Evolutionary conservation across 2,797 vertebrate genomes (phyloP), one percentile per base, ranked within the genome.

Genomic region (Peromyscus aztecus): DNA sequence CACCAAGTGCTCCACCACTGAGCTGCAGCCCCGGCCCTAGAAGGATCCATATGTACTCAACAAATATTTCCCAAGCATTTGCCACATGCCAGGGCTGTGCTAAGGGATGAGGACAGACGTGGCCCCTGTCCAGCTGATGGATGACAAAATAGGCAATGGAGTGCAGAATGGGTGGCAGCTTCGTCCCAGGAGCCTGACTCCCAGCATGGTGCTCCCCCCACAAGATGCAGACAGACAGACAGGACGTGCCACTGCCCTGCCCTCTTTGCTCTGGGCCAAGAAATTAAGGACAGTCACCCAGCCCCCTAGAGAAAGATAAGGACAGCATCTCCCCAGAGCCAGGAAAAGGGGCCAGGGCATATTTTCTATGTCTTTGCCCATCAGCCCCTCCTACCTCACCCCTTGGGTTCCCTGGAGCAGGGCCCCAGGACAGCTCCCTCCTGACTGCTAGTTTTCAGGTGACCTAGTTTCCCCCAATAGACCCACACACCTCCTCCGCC

Each of bases 391-490:
- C 92, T 37, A 0, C 31, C 78, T 97, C 0, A 4, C 89, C 91
- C 69, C 59, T 89, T 93, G 94, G 95, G 76, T 91, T 96, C 93
- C 96, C 95, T 87, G 89, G 91, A 97, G 97, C 97, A 90, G 94
- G 96, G 87, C 97, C 97, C 90, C 85, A 96, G 97, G 97, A 97
- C 97, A 97, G 97, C 95, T 98, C 97, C 97, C 97, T 97, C 91
- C 90, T 96, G 97, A 86, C 97, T 97, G 78, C 97, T 91, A 93
- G 96, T 93, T 98, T 98, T 90, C 95, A 94, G 69, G 88, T 95
- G 96, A 97, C 97, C 98, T 96, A 94, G 29, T 97, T 98, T 98
- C 97, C 96, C 98, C 96, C 96, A 95, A 91, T 97, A 97, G 97
- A 96, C 96, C 91, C 87, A 89, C 95, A 97, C 94, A 97, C 97